Conservation (phyloP, 1,140 invertebrate genomes). For the Drosophila athabasca region DNA sequence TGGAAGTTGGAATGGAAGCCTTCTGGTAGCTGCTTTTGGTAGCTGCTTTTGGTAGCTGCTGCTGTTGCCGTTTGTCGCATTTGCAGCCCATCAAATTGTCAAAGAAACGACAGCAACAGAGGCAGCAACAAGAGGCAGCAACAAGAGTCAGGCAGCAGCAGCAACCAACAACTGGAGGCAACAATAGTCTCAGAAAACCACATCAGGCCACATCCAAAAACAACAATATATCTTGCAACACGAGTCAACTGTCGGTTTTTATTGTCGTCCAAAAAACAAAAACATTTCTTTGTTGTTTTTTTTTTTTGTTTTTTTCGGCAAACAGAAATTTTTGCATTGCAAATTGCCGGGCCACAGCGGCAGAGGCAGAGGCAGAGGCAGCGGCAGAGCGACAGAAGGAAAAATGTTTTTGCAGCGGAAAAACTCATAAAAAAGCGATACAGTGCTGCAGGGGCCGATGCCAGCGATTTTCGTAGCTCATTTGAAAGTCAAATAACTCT, state of each 20-base stretch:
- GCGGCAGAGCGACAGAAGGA: slow-evolving; percentile 61
- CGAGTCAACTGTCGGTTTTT: slow-evolving; percentile 82
- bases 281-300: slow-evolving; percentile 82
- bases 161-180: slow-evolving; percentile 19
- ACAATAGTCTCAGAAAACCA: slow-evolving; percentile 27
- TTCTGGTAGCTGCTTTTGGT: slow-evolving; percentile 20
- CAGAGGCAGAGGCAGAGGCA: slow-evolving; percentile 48
- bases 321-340: slow-evolving; percentile 69
- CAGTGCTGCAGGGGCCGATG: slow-evolving; percentile 37
- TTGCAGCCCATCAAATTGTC: slow-evolving; percentile 71
- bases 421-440: slow-evolving; percentile 75
- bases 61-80: too few species aligned
- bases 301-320: slow-evolving; percentile 67
- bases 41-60: too few species aligned
- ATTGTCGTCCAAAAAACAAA: slow-evolving; percentile 69
- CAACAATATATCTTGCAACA: slow-evolving; percentile 81
- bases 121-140: not conserved
- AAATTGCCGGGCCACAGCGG: slow-evolving; percentile 65
- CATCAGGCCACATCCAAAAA: slow-evolving; percentile 30
- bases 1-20: not conserved
- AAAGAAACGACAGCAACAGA: slow-evolving; percentile 18
- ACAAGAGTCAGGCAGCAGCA: slow-evolving; percentile 17
- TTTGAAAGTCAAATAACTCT: slow-evolving; percentile 80
- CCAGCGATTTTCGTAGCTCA: slow-evolving; percentile 51
- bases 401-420: slow-evolving; percentile 67